Evolutionary conservation across 2,888 invertebrate genomes (phyloP), one percentile per base, ranked within the genome.

Genomic region (Bimastos eiseni): DNA sequence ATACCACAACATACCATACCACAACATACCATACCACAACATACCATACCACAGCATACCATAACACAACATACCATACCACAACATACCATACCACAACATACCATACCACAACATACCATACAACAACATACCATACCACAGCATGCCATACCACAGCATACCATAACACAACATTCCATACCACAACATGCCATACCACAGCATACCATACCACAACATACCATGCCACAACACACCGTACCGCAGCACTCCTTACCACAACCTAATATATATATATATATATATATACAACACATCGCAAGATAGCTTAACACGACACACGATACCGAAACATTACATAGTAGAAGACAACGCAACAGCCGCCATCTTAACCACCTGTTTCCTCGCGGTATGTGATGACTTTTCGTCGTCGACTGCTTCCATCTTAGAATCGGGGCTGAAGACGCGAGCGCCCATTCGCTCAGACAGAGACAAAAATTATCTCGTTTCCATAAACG

Each of bases 401-500:
- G 49, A 49, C n/a, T 30, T 8, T n/a, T 30, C 70, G 11, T 17
- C 70, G 8, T n/a, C n/a, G 4, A 70, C 70, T 70, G n/a, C n/a
- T 30, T 70, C 70, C 70, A n/a, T 70, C 70, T 70, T 70, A 70
- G 8, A 70, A 30, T n/a, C 70, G 70, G 0, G 11, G n/a, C 70
- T 70, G 70, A 70, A 30, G 70, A 70, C 70, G 70, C 70, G 70
- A 70, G n/a, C 70, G n/a, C 70, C 70, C 11, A 30, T n/a, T 70
- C 70, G n/a, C 17, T n/a, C 70, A 70, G 70, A 70, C 70, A 70
- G 70, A 70, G 30, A n/a, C 70, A 70, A n/a, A 49, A n/a, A 70
- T 70, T 70, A n/a, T 70, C 70, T 70, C 70, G 70, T 70, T 70
- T 70, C 70, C 70, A 70, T 70, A 70, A 70, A 70, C 70, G 70